Evolutionary conservation across 2,888 invertebrate genomes (phyloP), one percentile per base, ranked within the genome.

Genomic region (Xylota sylvarum): DNA sequence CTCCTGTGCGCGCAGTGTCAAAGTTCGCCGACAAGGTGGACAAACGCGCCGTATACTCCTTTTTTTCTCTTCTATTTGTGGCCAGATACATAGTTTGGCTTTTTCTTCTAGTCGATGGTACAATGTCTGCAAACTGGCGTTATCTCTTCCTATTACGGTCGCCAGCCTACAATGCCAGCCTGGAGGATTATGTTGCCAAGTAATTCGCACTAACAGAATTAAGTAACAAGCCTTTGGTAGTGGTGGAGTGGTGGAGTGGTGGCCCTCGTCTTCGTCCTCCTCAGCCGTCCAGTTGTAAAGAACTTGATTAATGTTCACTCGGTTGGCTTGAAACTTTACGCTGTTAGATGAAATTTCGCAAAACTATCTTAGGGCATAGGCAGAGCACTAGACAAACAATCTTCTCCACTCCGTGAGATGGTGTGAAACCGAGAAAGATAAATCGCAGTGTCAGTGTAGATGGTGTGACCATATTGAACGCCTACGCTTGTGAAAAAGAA

Each of bases 21-120:
- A 85, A 85, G 85, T 81, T 85, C 85, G 85, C 81, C 85, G 85
- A 81, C 85, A 85, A 72, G 58, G 81, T 85, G 85, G 80, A 85
- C 85, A 85, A 77, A 85, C 81, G 76, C 70, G 80, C 55, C 46
- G 70, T 56, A 3, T 79, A n/a, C 52, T 48, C 60, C 43, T 55
- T 30, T 10, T 17, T 35, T 23, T 23, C 12, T 60, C 64, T 37
- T 17, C 35, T 79, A 30, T 30, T 10, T 17, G 27, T 40, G 23
- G 35, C 35, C 32, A 78, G 50, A 43, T 60, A 52, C 27, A 10
- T 50, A 10, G 5, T 2, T 50, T 48, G 17, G 19, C 17, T 35
- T 23, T 23, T 14, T 60, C 64, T 37, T 17, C 35, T 79, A 30
- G 23, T 32, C 17, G 37, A 32, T 56, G 35, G 32, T 40, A 50